phyloP scores from a whole-genome alignment of 2,797 vertebrate species.

The Prionace glauca region DNA sequence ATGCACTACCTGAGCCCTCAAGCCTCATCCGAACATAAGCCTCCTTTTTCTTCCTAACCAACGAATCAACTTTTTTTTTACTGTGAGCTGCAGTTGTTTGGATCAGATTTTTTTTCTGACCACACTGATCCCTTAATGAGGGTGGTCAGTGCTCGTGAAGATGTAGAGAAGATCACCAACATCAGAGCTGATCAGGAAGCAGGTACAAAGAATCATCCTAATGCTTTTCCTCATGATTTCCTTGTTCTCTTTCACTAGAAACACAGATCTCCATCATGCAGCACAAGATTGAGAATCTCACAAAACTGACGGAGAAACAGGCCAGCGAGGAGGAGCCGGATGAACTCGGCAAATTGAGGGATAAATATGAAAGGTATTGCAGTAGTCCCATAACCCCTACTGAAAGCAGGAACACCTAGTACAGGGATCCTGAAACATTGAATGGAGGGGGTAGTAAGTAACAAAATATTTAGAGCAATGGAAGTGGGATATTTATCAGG shows the following conservation, averaged over 20 bases:
- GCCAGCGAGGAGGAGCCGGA: slow-evolving; percentile 56
- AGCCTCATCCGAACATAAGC: too few species aligned
- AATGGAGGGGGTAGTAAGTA: neutral
- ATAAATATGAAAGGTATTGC: slow-evolving; percentile 66
- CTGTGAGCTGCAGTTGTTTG: slow-evolving; percentile 37
- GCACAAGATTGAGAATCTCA: slow-evolving; percentile 68
- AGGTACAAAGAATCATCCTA: neutral
- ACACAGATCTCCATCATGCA: slow-evolving; percentile 69
- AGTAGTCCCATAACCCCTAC: neutral
- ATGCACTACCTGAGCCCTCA: too few species aligned
- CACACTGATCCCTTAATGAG: neutral
- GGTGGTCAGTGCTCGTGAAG: neutral
- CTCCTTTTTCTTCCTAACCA: too few species aligned
- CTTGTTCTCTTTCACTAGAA: slow-evolving; percentile 49
- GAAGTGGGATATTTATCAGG: neutral
- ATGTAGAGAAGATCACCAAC: too few species aligned
- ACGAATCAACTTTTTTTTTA: too few species aligned
- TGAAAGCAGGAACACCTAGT: neutral
- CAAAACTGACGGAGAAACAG: slow-evolving; percentile 60
- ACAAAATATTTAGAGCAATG: neutral
- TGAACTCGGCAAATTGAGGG: slow-evolving; percentile 67
- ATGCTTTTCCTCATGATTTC: neutral
- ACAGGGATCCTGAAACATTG: neutral
- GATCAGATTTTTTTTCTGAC: neutral
- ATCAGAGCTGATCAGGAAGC: neutral